Evolutionary conservation across 1,140 invertebrate species (phyloP).

Genomic region (Drosophila truncata): DNA sequence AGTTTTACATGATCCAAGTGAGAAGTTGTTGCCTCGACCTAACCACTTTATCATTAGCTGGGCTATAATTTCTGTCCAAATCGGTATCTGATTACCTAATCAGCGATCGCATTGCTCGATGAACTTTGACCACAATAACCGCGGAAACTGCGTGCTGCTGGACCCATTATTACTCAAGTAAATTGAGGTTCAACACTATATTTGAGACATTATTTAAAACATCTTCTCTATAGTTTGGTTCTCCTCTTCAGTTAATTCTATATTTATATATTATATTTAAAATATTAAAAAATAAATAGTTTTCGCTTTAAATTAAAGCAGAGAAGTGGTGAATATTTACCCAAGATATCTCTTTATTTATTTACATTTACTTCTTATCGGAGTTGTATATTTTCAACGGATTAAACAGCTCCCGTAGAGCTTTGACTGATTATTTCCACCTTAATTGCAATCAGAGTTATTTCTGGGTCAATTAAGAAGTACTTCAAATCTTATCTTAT

Average conservation of each 20-base stretch:
- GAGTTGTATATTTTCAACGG: not conserved
- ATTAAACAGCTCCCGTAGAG: not conserved
- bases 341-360: not conserved
- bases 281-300: not conserved
- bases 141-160: slow-evolving; percentile 6
- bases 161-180: slow-evolving; percentile 5
- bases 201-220: not conserved
- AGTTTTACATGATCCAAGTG: slow-evolving; percentile 31
- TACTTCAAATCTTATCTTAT: slow-evolving; percentile 39
- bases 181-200: not conserved
- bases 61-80: slow-evolving; percentile 43
- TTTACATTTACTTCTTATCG: slow-evolving; percentile 17
- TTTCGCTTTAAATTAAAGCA: not conserved
- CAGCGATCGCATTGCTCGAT: slow-evolving; percentile 15
- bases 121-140: slow-evolving; percentile 58
- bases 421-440: slow-evolving; percentile 12
- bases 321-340: not conserved
- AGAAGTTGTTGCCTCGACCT: slow-evolving; percentile 15
- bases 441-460: slow-evolving; percentile 22
- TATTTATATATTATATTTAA: not conserved
- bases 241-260: not conserved
- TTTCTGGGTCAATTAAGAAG: slow-evolving; percentile 28
- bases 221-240: not conserved
- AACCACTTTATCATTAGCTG: slow-evolving; percentile 21
- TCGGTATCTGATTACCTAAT: slow-evolving; percentile 53